Base-by-base conservation (phyloP, 2,113 vertebrate species). In the Reinhardtius hippoglossoides region DNA sequence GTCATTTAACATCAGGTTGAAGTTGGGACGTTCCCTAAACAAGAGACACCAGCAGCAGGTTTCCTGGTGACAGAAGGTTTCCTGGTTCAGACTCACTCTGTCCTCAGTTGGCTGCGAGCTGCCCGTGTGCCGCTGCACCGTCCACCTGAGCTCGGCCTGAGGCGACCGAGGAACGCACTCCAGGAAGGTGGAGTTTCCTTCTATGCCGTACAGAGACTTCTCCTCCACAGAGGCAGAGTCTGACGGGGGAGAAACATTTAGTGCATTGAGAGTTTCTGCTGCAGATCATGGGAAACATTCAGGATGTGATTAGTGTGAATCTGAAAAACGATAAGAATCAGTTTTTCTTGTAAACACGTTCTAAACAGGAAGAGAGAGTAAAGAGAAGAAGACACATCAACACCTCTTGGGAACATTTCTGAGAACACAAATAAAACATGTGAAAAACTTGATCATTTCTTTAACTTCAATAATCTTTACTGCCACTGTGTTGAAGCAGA, bases 171-270 rank as follows among this genome's bases (percentile, higher is more conserved):
- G 74, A 7, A 82, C 48, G 52, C 96, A 97, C 86, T 96, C 96
- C 5, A 97, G 91, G 87, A 96, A 97, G 6, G 94, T 95, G 5
- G 96, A 87, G 83, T 96, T 97, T 16, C 93, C 95, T 81, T 97
- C 95, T 48, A 97, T 94, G 0, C 94, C 96, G 10, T 94, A 97
- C 50, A 95, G 77, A 26, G 82, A 8, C 86, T 93, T 95, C 69
- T 94, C 91, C 31, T 93, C 91, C 69, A 50, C 24, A 0, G 81
- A 81, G 5, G 84, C 42, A 0, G 56, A 64, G 3, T 85, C 94
- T 95, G 87, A 63, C 0, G 13, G 18, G n/a, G 31, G 31, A 31
- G 31, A 31, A 31, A 31, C 31, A 31, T 31, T 31, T 31, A 31
- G 31, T 6, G 31, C 31, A 31, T 31, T 31, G 31, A 31, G 31